Percentiles rank a stretch among this genome's conserved stretches.
Evolutionary conservation across 2,888 invertebrate species (phyloP).

Genomic region (Clusia tigrina): DNA sequence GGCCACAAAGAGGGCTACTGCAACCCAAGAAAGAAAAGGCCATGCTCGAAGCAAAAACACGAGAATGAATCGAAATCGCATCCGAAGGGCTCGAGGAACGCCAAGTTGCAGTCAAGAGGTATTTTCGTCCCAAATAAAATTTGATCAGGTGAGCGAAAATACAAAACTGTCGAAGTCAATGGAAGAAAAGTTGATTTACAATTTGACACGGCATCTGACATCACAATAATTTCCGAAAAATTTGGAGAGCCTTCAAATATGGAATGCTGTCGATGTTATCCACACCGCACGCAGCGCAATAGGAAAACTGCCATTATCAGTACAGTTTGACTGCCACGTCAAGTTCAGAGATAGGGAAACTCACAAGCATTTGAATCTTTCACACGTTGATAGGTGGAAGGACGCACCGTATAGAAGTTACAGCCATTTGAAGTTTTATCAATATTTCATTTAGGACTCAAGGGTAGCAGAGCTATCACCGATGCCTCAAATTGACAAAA

Average conservation of each 20-base stretch:
- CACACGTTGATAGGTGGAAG: no score
- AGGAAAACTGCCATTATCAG: slow-evolving; percentile 29
- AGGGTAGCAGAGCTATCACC: no score
- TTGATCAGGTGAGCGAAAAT: slow-evolving; percentile 24
- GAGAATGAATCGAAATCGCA: neutral
- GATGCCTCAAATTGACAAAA: no score
- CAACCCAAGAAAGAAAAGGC: slow-evolving; percentile 10
- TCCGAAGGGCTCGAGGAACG: neutral
- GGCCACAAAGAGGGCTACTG: slow-evolving; percentile 35
- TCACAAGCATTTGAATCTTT: slow-evolving; percentile 15
- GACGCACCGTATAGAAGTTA: no score
- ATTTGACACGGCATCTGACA: slow-evolving; percentile 31
- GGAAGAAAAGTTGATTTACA: slow-evolving; percentile 21
- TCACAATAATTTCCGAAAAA: slow-evolving; percentile 26
- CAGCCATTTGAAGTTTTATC: no score
- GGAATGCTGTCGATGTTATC: no score
- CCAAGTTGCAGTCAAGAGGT: neutral
- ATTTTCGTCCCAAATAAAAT: slow-evolving; percentile 18
- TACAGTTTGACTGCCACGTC: slow-evolving; percentile 15
- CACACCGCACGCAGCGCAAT: slow-evolving; percentile 21
- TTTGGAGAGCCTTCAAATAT: no score
- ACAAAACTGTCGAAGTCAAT: slow-evolving; percentile 25
- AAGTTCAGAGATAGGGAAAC: slow-evolving; percentile 21
- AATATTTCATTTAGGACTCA: no score
- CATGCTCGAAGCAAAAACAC: slow-evolving; percentile 1